Conservation (phyloP, 2,113 vertebrate genomes). For the Leucosticte australis region DNA sequence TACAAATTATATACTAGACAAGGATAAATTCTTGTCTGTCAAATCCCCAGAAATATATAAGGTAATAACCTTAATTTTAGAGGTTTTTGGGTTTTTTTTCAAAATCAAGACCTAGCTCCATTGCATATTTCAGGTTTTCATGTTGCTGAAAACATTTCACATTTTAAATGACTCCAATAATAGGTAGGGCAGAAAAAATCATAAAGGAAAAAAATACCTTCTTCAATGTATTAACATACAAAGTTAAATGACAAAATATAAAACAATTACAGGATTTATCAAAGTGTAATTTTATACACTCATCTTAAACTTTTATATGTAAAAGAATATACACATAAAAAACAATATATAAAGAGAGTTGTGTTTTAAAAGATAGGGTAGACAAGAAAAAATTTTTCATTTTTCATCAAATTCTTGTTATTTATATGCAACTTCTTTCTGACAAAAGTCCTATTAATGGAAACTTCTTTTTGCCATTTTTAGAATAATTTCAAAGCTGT, state of each 20-base stretch:
- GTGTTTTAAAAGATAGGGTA: neutral
- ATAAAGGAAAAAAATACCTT: fast-evolving
- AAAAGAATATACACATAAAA: neutral
- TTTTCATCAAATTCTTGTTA: neutral
- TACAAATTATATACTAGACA: neutral
- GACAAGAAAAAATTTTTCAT: neutral
- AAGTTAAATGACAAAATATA: neutral
- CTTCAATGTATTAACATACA: neutral
- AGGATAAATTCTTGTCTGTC: neutral
- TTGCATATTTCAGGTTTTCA: neutral
- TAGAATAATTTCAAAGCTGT: neutral
- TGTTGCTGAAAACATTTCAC: neutral
- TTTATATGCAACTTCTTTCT: neutral
- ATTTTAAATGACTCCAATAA: neutral
- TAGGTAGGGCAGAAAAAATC: neutral
- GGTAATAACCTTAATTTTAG: neutral
- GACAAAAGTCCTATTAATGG: neutral
- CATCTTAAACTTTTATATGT: neutral
- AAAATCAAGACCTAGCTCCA: neutral
- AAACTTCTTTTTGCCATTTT: neutral
- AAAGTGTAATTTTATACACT: neutral
- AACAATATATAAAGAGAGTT: neutral
- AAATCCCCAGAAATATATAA: neutral
- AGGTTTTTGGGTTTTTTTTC: neutral
- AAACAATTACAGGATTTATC: neutral